Conservation (phyloP, 2,113 vertebrate genomes). For the Plecotus auritus region DNA sequence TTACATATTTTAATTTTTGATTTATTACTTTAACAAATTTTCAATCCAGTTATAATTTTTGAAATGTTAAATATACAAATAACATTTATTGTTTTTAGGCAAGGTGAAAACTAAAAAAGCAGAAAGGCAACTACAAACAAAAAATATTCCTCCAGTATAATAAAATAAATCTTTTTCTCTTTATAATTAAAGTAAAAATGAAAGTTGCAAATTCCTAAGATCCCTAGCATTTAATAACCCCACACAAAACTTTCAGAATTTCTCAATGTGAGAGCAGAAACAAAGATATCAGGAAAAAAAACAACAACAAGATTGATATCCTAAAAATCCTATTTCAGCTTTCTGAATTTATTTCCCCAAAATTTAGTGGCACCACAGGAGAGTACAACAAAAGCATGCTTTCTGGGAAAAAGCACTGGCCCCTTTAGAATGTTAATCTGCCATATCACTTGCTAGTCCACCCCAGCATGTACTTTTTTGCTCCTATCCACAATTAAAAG, state of each 20-base stretch:
- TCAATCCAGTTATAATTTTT: neutral
- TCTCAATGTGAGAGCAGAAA: neutral
- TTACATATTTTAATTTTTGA: conserved; percentile 36
- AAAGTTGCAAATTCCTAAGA: conserved; percentile 24
- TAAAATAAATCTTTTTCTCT: neutral
- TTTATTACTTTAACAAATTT: conserved; percentile 44
- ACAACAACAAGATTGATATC: conserved; percentile 71
- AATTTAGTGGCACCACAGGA: conserved; percentile 81
- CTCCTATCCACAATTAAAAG: conserved; percentile 86
- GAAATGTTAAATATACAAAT: conserved; percentile 36
- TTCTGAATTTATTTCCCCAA: conserved; percentile 76
- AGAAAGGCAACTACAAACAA: neutral
- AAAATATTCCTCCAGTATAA: neutral
- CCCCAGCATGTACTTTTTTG: conserved; percentile 84
- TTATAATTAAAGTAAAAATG: neutral
- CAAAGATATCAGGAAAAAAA: conserved; percentile 5
- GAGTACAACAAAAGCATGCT: conserved; percentile 92
- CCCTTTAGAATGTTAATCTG: conserved; percentile 94
- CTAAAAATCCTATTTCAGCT: conserved; percentile 77
- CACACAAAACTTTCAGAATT: neutral
- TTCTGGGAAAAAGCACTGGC: conserved; percentile 90
- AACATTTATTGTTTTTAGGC: conserved; percentile 8
- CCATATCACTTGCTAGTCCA: conserved; percentile 88
- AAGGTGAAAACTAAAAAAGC: conserved; percentile 36
- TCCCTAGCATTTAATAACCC: neutral